Evolutionary conservation across 2,797 vertebrate species (phyloP).

Genomic region (Glyptemys insculpta): DNA sequence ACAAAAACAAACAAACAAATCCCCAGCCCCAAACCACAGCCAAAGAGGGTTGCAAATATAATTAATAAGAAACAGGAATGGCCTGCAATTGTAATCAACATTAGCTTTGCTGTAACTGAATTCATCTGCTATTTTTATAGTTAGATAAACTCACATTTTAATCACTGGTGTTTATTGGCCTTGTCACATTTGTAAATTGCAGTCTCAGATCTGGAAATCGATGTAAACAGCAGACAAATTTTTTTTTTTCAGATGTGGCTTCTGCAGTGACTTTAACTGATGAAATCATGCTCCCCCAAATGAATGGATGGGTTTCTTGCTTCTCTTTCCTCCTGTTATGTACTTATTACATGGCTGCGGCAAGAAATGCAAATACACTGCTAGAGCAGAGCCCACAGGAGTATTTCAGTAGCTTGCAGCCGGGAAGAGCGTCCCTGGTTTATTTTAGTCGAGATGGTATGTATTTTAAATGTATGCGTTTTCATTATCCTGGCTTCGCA

Average conservation of each 20-base stretch:
- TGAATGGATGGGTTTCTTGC: background rate
- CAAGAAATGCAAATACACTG: background rate
- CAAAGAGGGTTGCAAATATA: background rate
- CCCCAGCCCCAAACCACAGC: background rate
- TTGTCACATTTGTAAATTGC: background rate
- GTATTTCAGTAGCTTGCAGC: constrained; percentile 75
- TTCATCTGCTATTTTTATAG: background rate
- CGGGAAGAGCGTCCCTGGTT: constrained; percentile 88
- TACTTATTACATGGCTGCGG: background rate
- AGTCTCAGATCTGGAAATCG: background rate
- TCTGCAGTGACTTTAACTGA: background rate
- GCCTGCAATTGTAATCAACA: background rate
- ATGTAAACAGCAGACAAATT: background rate
- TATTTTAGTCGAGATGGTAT: constrained; percentile 89
- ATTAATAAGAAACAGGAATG: background rate
- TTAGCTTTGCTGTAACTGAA: background rate
- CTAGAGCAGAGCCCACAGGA: constrained; percentile 68
- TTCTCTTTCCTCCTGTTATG: constrained; percentile 28
- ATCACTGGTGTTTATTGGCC: background rate
- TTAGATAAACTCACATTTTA: background rate
- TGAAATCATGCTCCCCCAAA: constrained; percentile 34
- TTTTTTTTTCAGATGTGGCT: constrained; percentile 40
- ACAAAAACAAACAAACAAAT: too few species aligned
- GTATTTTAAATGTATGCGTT: constrained; percentile 17
- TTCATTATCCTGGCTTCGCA: background rate